Percentiles rank a stretch among this genome's conserved stretches.
Evolutionary conservation across 64 coral and sea anemone genomes (phyloP).

Genomic region (Acropora tenuis): DNA sequence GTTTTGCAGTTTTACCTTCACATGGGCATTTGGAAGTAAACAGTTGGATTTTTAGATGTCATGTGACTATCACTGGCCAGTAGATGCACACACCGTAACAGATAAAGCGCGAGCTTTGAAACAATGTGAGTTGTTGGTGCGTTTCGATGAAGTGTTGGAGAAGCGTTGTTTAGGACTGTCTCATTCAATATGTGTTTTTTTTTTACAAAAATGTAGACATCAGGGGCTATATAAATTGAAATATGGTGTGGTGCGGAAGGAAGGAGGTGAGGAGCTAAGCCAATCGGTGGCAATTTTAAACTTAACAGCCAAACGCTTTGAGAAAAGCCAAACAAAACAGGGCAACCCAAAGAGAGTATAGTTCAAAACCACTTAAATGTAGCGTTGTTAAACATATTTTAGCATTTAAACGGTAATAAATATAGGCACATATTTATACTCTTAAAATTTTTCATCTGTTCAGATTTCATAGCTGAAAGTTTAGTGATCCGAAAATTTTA

Average conservation of each 20-base stretch:
- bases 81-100: neutral
- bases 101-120: neutral
- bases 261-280: constrained; percentile 7
- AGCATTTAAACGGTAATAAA: too few species aligned
- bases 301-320: constrained; percentile 34
- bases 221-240: neutral
- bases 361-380: too few species aligned
- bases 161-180: neutral
- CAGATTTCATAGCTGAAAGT: too few species aligned
- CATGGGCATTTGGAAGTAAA: constrained; percentile 80
- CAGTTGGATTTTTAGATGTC: neutral
- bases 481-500: too few species aligned
- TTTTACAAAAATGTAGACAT: neutral
- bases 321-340: neutral
- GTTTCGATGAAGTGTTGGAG: neutral
- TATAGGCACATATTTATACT: too few species aligned
- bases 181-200: neutral
- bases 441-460: too few species aligned
- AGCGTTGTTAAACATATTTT: too few species aligned
- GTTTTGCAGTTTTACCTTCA: constrained; percentile 54
- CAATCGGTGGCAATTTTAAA: constrained; percentile 1
- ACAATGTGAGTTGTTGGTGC: neutral
- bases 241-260: constrained; percentile 15
- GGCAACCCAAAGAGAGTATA: too few species aligned
- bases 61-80: neutral